Evolutionary conservation across 2,113 vertebrate species (phyloP).

Genomic region (Pelecanus crispus): DNA sequence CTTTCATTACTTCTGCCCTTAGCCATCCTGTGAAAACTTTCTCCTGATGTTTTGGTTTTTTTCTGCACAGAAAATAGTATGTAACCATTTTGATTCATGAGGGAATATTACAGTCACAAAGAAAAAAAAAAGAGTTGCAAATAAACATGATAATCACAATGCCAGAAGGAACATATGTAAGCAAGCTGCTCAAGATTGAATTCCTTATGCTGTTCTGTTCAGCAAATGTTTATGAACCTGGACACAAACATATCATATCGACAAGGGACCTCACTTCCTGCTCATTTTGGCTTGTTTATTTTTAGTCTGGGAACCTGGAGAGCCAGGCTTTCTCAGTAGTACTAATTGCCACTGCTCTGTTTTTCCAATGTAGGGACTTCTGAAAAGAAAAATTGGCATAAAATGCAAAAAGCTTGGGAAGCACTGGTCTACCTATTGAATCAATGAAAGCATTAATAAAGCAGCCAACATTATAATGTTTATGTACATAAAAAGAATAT

Average conservation of each 20-base stretch:
- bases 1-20: not conserved
- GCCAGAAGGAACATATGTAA: not conserved
- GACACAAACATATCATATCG: not conserved
- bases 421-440: not conserved
- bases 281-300: not conserved
- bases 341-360: not conserved
- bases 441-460: not conserved
- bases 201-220: not conserved
- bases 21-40: not conserved
- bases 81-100: not conserved
- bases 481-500: not conserved
- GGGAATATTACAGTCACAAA: not conserved
- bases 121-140: not conserved
- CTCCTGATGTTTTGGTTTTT: not conserved
- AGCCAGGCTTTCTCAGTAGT: not conserved
- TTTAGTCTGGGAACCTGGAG: slow-evolving; percentile 35
- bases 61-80: not conserved
- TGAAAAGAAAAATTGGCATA: not conserved
- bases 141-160: not conserved
- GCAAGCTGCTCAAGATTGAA: not conserved
- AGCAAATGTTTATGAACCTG: not conserved
- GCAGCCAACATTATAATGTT: not conserved
- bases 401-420: not conserved
- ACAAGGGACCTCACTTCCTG: not conserved
- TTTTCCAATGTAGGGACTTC: not conserved